Percentiles rank a stretch among this genome's conserved stretches.
Conservation (phyloP, 2,797 vertebrate species). For the Peromyscus aztecus region DNA sequence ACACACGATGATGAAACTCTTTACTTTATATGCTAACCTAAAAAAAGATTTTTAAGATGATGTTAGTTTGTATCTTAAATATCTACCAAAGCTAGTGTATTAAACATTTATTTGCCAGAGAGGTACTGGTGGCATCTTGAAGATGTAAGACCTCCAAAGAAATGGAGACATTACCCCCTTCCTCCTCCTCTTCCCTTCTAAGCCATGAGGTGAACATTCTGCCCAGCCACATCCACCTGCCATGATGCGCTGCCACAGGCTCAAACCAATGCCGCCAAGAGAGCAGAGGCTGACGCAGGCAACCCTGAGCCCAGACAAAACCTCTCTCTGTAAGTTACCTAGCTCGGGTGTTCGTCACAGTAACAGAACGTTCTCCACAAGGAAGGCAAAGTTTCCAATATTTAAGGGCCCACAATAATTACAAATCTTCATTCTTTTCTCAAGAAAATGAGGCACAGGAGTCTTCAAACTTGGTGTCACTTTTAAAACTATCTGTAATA, state of each 20-base stretch:
- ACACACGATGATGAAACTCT: background rate
- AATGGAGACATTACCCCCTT: background rate
- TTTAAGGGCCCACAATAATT: conserved; percentile 14
- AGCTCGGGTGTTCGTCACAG: background rate
- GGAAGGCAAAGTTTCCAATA: conserved; percentile 3
- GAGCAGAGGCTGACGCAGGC: background rate
- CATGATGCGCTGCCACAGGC: background rate
- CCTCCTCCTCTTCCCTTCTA: background rate
- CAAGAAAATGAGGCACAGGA: background rate
- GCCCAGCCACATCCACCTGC: background rate
- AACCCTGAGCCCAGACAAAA: background rate
- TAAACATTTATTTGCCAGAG: background rate
- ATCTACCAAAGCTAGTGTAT: background rate
- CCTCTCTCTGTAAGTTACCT: background rate
- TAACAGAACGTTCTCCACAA: background rate
- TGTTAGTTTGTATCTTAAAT: background rate
- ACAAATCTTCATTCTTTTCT: background rate
- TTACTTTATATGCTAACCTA: background rate
- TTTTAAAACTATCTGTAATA: conserved; percentile 32
- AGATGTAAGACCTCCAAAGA: no score
- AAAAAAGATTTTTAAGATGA: background rate
- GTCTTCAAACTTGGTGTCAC: background rate
- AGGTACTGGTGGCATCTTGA: background rate
- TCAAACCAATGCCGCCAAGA: background rate
- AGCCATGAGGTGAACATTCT: background rate